Evolutionary conservation across 2,797 vertebrate genomes (phyloP).

Genomic region (Lepilemur ruficaudatus): DNA sequence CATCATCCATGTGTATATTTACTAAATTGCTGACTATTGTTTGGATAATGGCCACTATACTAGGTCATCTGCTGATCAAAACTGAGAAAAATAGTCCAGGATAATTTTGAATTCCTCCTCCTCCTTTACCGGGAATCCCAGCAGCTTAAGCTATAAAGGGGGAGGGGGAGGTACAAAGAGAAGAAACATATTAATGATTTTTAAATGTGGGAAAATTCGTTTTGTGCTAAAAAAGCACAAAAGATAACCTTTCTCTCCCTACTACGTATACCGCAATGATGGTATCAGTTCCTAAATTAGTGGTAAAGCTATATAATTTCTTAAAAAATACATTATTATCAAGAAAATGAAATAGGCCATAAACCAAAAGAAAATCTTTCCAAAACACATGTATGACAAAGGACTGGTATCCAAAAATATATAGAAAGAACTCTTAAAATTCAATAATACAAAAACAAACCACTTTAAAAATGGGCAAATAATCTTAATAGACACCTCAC

Average conservation of each 20-base stretch:
- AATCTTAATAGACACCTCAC: background rate
- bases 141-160: background rate
- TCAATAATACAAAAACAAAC: constrained; percentile 10
- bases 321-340: background rate
- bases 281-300: background rate
- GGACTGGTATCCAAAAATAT: background rate
- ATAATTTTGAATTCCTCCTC: background rate
- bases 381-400: constrained; percentile 4
- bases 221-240: constrained; percentile 4
- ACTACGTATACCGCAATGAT: background rate
- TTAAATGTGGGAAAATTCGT: constrained; percentile 8
- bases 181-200: constrained; percentile 32
- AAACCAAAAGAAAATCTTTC: background rate
- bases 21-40: background rate
- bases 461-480: background rate
- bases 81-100: background rate
- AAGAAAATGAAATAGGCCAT: background rate
- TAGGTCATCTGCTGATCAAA: constrained; percentile 7
- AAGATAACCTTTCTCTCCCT: background rate
- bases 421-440: background rate
- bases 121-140: background rate
- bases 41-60: background rate
- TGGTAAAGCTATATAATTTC: background rate
- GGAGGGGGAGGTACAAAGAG: background rate
- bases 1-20: background rate